Percentiles rank a stretch among this genome's conserved stretches.
phyloP scores from a whole-genome alignment of 2,797 vertebrate species.

The Agapornis canus region DNA sequence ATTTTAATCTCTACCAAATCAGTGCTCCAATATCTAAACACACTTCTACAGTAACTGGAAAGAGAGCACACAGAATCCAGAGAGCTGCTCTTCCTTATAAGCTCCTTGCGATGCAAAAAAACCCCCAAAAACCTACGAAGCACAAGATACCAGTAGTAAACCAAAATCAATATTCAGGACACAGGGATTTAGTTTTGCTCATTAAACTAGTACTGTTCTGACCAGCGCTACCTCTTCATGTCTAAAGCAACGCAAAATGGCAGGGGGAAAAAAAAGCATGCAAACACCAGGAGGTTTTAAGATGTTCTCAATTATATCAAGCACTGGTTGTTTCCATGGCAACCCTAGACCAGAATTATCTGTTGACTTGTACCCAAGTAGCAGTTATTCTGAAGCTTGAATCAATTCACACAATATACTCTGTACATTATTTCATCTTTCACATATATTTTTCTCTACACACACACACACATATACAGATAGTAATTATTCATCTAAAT shows the following conservation, averaged over 20 bases:
- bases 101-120: conserved; percentile 65
- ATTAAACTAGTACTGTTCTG: conserved; percentile 64
- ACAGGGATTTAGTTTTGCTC: conserved; percentile 44
- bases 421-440: conserved; percentile 52
- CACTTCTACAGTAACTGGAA: conserved; percentile 31
- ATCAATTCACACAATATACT: conserved; percentile 67
- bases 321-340: conserved; percentile 84
- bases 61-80: conserved; percentile 70
- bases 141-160: conserved; percentile 58
- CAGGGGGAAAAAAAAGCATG: conserved; percentile 72
- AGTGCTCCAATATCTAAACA: conserved; percentile 59
- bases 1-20: conserved; percentile 73
- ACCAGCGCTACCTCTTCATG: conserved; percentile 71
- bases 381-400: conserved; percentile 76
- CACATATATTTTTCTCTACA: neutral
- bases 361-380: conserved; percentile 78
- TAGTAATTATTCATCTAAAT: conserved; percentile 37
- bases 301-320: conserved; percentile 83
- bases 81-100: conserved; percentile 71
- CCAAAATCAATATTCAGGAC: conserved; percentile 68
- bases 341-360: conserved; percentile 83
- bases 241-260: conserved; percentile 79
- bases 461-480: neutral
- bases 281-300: conserved; percentile 80
- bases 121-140: neutral